Evolutionary conservation across 2,113 vertebrate species (phyloP).

Genomic region (Lasiurus borealis): DNA sequence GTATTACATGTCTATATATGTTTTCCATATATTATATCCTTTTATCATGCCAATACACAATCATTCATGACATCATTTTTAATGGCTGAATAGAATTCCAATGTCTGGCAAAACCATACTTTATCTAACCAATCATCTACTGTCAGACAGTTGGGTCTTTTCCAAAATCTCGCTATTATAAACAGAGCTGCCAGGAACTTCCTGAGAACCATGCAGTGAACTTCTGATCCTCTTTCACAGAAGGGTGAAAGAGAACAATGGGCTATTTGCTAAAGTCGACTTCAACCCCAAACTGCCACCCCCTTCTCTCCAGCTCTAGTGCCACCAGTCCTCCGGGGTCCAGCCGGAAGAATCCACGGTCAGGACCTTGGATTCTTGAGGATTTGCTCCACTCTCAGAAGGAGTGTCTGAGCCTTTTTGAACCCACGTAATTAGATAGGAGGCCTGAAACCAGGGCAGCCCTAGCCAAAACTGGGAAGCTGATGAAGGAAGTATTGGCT

Average conservation of each 20-base stretch:
- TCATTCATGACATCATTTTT: conserved; percentile 54
- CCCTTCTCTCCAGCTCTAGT: neutral
- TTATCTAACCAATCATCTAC: conserved; percentile 56
- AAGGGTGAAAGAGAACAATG: conserved; percentile 46
- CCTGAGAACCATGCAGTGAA: conserved; percentile 37
- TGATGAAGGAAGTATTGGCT: neutral
- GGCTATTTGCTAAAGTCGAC: neutral
- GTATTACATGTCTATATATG: neutral
- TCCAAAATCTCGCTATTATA: conserved; percentile 64
- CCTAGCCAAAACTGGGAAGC: neutral
- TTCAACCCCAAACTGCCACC: neutral
- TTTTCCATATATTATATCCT: neutral
- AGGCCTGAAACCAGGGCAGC: neutral
- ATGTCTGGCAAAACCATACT: conserved; percentile 44
- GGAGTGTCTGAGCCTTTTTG: neutral
- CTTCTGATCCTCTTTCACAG: conserved; percentile 63
- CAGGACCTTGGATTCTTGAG: conserved; percentile 25
- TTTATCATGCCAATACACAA: conserved; percentile 32
- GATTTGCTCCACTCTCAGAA: neutral
- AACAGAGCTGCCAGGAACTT: conserved; percentile 66
- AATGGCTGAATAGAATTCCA: conserved; percentile 66
- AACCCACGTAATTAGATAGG: neutral
- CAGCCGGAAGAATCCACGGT: conserved; percentile 8
- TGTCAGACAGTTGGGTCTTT: conserved; percentile 31
- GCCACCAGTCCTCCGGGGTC: neutral